Percentiles rank a stretch among this genome's conserved stretches.
These are phyloP conservation scores for Carettochelys insculpta DNA, from an alignment of 2,113 vertebrate genomes.

Conservation along the genomic window DNA sequence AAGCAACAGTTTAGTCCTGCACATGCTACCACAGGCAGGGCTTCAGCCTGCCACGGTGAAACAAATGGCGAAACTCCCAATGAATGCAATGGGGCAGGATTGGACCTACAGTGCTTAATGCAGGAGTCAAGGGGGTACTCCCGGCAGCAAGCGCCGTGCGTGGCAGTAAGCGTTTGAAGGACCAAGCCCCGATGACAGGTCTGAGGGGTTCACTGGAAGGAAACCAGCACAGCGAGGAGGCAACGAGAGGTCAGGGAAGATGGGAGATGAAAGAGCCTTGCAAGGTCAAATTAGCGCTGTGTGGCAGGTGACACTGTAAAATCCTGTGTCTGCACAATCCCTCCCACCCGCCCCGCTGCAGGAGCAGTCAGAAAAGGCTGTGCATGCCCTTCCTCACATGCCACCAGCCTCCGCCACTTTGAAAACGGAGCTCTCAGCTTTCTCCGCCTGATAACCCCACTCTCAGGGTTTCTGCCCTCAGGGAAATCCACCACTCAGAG, in stretches of 20 bases:
- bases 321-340: constrained; percentile 52
- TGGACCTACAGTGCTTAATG: constrained; percentile 32
- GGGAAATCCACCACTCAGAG: constrained; percentile 46
- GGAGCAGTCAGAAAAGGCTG: constrained; percentile 50
- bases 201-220: constrained; percentile 20
- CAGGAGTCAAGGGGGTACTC: constrained; percentile 45
- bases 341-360: too few species aligned
- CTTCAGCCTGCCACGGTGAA: constrained; percentile 39
- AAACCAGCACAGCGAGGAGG: background rate
- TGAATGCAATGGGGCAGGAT: background rate
- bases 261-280: constrained; percentile 47
- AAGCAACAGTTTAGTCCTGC: constrained; percentile 26
- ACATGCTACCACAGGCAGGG: constrained; percentile 64
- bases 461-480: constrained; percentile 56
- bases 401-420: constrained; percentile 55
- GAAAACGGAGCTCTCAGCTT: constrained; percentile 43
- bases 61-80: constrained; percentile 43
- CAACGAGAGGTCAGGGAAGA: constrained; percentile 32
- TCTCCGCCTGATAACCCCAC: constrained; percentile 49
- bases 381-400: constrained; percentile 51
- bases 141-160: constrained; percentile 25
- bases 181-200: constrained; percentile 58
- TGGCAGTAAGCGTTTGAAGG: constrained; percentile 50
- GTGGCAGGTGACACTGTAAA: constrained; percentile 50
- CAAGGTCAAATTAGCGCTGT: constrained; percentile 61